Base-by-base conservation (phyloP, 1,140 invertebrate species). In the Pseudomyrmex gracilis region DNA sequence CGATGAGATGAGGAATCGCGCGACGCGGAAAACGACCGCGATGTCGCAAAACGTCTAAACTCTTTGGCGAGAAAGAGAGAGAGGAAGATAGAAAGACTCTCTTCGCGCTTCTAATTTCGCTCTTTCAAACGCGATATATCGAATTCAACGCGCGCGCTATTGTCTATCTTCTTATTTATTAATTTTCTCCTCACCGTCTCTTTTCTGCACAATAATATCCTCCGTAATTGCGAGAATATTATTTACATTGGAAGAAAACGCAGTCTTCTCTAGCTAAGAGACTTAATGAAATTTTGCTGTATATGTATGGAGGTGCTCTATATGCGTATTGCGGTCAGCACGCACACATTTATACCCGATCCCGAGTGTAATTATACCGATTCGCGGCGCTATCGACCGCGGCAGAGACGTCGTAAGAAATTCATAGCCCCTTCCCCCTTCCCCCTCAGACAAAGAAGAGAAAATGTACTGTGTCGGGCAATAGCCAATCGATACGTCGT, bases 381-480 rank as follows among this genome's bases (percentile, higher is more conserved):
- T 88, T 24, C 58, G 53, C 49, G 17, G 24, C 66, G 20, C 13
- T 80, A 85, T 88, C 87, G 86, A 85, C 9, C 71, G 60, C 66
- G 53, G 73, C 34, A 34, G 47, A 57, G 61, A 83, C 73, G n/a
- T 82, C 77, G 70, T 86, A 68, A 88, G 87, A 84, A 89, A 89
- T 89, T 89, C 88, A 89, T 86, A 71, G 87, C 47, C 68, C 34
- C n/a, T n/a, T n/a, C n/a, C n/a, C n/a, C n/a, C n/a, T n/a, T n/a
- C n/a, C n/a, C n/a, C n/a, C 0, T 2, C 34, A 20, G 58, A 64
- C 73, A 71, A 68, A 83, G 64, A 57, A 60, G 58, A 78, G 76
- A 84, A 86, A 88, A 80, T 22, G 55, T 71, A 78, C 45, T 34
- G 34, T 34, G 74, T 86, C 82, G 61, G 66, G 34, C 82, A 71